Evolutionary conservation across 2,797 vertebrate genomes (phyloP).

Genomic region (Synaphobranchus kaupii): DNA sequence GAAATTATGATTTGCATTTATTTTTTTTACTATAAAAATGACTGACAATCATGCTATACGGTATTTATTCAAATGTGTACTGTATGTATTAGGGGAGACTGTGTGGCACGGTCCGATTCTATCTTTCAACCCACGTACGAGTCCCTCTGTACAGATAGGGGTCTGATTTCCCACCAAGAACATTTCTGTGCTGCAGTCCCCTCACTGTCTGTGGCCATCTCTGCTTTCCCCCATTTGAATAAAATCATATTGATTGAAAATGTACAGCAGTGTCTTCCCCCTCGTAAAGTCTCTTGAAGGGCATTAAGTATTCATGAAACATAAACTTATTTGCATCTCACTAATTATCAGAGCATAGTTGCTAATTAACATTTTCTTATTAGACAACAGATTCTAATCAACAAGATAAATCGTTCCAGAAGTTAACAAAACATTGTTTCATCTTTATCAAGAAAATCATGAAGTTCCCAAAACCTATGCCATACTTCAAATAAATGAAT

Average conservation of each 20-base stretch:
- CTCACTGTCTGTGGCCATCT: too few relatives aligned
- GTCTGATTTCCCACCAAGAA: not conserved
- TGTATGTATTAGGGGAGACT: not conserved
- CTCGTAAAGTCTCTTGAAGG: not conserved
- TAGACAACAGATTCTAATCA: constrained; percentile 51
- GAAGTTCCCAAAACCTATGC: not conserved
- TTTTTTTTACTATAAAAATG: not conserved
- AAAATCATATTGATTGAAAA: not conserved
- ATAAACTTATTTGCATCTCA: constrained; percentile 40
- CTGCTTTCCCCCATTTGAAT: not conserved
- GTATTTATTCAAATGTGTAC: not conserved
- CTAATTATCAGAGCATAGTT: constrained; percentile 47
- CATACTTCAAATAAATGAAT: not conserved
- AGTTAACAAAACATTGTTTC: constrained; percentile 42
- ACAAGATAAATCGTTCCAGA: constrained; percentile 42
- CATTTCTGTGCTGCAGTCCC: not conserved
- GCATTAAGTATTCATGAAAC: constrained; percentile 40
- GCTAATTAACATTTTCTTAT: constrained; percentile 46
- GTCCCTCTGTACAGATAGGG: not conserved
- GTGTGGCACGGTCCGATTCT: not conserved
- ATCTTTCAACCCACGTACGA: not conserved
- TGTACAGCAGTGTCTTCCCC: not conserved
- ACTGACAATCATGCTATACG: not conserved
- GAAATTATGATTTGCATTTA: too few relatives aligned
- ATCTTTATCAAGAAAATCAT: constrained; percentile 36